Evolutionary conservation across 2,888 invertebrate genomes (phyloP).

Genomic region (Pristionchus mayeri): DNA sequence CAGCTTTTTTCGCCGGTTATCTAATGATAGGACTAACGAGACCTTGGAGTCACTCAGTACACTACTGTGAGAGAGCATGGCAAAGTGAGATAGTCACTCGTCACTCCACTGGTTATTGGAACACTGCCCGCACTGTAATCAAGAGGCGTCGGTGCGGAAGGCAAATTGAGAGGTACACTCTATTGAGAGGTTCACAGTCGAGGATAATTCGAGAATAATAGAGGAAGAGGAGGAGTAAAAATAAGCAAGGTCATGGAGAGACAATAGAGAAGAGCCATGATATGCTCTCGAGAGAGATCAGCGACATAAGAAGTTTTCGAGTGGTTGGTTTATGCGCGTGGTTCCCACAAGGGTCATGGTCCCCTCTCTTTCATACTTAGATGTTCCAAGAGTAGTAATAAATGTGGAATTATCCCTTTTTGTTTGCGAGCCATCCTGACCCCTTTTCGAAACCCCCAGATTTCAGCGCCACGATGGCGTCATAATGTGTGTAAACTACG

Average conservation of each 20-base stretch:
- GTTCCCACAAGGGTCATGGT: conserved; percentile 11
- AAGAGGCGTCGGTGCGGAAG: conserved; percentile 29
- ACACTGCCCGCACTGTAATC: conserved; percentile 15
- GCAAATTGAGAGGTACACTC: conserved; percentile 32
- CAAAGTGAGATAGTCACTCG: background rate
- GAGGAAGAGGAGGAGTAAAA: background rate
- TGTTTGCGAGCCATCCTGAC: background rate
- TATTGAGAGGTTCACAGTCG: background rate
- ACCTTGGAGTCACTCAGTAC: conserved; percentile 16
- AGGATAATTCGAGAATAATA: conserved; percentile 33
- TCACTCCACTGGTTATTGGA: background rate
- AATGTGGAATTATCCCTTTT: conserved; percentile 28
- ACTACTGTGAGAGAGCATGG: background rate
- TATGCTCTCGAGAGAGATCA: background rate
- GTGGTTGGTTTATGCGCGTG: conserved; percentile 9
- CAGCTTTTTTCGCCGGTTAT: background rate
- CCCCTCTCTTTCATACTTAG: background rate
- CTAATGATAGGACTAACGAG: conserved; percentile 28
- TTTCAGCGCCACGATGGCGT: background rate
- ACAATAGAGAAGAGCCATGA: background rate
- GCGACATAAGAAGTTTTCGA: conserved; percentile 35
- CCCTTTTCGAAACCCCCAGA: conserved; percentile 5
- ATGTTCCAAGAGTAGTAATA: conserved; percentile 40
- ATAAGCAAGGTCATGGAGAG: conserved; percentile 11
- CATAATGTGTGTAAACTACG: conserved; percentile 10